Evolutionary conservation across 2,113 vertebrate species (phyloP).

Genomic region (Pseudolaguvia tuberculata): DNA sequence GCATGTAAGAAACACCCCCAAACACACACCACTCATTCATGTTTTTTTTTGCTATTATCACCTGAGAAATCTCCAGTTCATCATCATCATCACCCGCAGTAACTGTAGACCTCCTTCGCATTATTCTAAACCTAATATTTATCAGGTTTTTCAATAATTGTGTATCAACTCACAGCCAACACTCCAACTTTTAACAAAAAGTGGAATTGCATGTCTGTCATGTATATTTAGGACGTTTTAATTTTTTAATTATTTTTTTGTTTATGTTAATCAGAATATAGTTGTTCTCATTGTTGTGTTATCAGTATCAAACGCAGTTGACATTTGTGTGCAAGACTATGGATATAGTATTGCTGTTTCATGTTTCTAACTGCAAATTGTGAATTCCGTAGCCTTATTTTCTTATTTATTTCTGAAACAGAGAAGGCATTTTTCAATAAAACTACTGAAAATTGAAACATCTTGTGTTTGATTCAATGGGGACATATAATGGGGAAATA

Average conservation of each 20-base stretch:
- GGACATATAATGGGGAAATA: neutral
- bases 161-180: conserved; percentile 83
- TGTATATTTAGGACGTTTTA: conserved; percentile 89
- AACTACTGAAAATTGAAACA: conserved; percentile 94
- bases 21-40: conserved; percentile 44
- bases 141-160: conserved; percentile 67
- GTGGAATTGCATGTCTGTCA: conserved; percentile 96
- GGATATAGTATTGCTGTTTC: conserved; percentile 87
- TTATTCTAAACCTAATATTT: conserved; percentile 78
- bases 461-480: neutral
- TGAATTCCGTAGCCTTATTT: conserved; percentile 99
- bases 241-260: conserved; percentile 31
- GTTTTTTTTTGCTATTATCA: conserved; percentile 55
- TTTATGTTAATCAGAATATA: conserved; percentile 80
- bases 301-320: conserved; percentile 86
- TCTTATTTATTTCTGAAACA: conserved; percentile 99
- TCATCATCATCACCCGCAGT: conserved; percentile 64
- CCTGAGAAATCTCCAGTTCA: conserved; percentile 59
- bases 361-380: conserved; percentile 95
- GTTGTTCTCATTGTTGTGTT: conserved; percentile 73
- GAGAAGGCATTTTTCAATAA: conserved; percentile 99
- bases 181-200: conserved; percentile 76
- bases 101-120: conserved; percentile 72
- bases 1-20: too few species aligned
- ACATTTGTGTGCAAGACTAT: conserved; percentile 88